These are phyloP conservation scores for Pyxicephalus adspersus DNA, from an alignment of 2,113 vertebrate species.

Conservation along the genomic window DNA sequence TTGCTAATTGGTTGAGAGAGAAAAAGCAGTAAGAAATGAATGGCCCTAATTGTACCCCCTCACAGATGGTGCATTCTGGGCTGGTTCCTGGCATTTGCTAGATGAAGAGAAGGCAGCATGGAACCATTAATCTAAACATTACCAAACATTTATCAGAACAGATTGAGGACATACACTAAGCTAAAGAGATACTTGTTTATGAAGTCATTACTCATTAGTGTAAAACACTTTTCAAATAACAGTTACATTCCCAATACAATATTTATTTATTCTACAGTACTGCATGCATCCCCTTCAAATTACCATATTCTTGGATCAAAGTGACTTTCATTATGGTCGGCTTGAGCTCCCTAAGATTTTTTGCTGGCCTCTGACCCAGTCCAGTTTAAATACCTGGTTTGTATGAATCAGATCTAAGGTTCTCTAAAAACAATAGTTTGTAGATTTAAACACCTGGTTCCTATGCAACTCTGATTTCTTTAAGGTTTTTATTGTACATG, in stretches of 20 bases:
- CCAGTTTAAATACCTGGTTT: too few species aligned
- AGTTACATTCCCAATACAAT: background rate
- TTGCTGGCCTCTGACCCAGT: too few species aligned
- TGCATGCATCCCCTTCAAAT: too few species aligned
- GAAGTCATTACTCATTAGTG: constrained; percentile 2
- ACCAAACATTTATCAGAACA: constrained; percentile 42
- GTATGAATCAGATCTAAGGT: too few species aligned
- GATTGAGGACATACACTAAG: background rate
- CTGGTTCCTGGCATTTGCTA: constrained; percentile 48
- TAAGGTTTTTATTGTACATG: too few species aligned
- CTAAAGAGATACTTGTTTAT: constrained; percentile 34
- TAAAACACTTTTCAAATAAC: background rate
- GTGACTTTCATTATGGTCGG: too few species aligned
- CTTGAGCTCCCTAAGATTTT: too few species aligned
- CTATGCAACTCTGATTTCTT: too few species aligned
- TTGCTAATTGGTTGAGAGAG: constrained; percentile 52
- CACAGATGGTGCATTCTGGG: constrained; percentile 55
- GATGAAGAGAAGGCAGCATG: constrained; percentile 34
- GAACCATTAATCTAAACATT: constrained; percentile 36
- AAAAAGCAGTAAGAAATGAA: constrained; percentile 45
- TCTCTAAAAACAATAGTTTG: too few species aligned
- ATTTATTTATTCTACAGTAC: too few species aligned
- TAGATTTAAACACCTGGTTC: too few species aligned
- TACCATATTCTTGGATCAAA: too few species aligned
- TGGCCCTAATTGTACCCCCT: constrained; percentile 51